Base-by-base conservation (phyloP, 1,140 invertebrate genomes). In the Pteromalus puparum region DNA sequence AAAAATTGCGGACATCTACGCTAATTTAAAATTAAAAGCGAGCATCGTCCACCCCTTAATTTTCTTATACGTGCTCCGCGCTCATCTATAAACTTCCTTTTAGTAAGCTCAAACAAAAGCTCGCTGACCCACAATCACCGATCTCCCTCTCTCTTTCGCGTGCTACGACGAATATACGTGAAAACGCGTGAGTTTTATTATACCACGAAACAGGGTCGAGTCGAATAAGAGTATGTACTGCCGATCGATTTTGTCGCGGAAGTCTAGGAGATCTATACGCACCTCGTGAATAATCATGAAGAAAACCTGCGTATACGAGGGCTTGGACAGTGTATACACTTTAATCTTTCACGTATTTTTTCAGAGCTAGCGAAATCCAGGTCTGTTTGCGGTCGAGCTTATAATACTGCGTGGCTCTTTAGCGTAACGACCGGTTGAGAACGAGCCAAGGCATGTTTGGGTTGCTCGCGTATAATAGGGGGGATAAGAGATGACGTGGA, bases 11-110 rank as follows among this genome's bases (percentile, higher is more conserved):
- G 2, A n/a, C 30, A 13, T 42, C 4, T 15, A 3, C 26, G 75
- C 38, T 61, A 38, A 79, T 79, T 67, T 42, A 67, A n/a, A 79
- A 79, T 79, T 79, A 79, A 79, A 79, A 67, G 48, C 76, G 7
- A 34, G 53, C 21, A 28, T 65, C 30, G 18, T 61, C 6, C 24
- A 79, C 10, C 76, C 53, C 6, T 34, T 48, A 30, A 79, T 65
- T 79, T 61, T 67, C 26, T 79, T 61, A 76, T 73, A 42, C 73
- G 73, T 75, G 28, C 21, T 9, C 65, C 6, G n/a, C 21, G 65
- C 72, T 18, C 46, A 61, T 61, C 53, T 61, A 61, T 61, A 61
- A 61, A 6, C 53, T n/a, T 61, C 21, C 53, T 61, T 61, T 61
- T 61, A 21, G 6, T 21, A 2, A 21, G 38, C 34, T 18, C 34